Base-by-base conservation (phyloP, 2,797 vertebrate genomes). In the Xenopus petersii region DNA sequence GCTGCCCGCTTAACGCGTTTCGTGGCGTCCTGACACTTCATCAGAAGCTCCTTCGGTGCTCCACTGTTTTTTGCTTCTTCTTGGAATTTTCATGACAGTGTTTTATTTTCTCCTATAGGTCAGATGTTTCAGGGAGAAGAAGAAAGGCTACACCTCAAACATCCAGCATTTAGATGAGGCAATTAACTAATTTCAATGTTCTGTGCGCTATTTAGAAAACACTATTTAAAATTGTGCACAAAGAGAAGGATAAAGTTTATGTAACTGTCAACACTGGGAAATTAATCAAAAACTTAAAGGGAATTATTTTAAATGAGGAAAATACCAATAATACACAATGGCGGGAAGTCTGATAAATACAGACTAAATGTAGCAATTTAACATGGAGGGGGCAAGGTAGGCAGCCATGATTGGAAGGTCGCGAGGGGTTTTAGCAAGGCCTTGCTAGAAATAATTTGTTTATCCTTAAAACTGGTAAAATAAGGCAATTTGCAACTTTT, bases 161-260 rank as follows among this genome's bases (percentile, higher is more conserved):
- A 73, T 64, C 48, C 59, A 49, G 70, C 64, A 69, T 73, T 78
- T 78, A 78, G 67, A 59, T 17, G 61, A 69, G 71, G 47, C 70
- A 78, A 78, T 73, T 68, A 73, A 64, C 70, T 78, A 73, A 78
- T 78, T 78, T 51, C 71, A 73, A 73, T 64, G 56, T 78, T 78
- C 65, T 73, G 65, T 68, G 49, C 68, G 70, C 65, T 78, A 68
- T 73, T 78, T 73, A 73, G 56, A 59, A 69, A 64, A 64, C 70
- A 72, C 70, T 59, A 69, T 69, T 56, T 73, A 64, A 78, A 78
- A 73, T 78, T 51, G 59, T 10, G 51, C 59, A 64, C 30, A 73
- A 17, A 58, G 33, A 64, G 61, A 36, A 36, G 13, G 61, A 68
- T 58, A 68, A 64, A 48, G 49, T 21, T 33, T 30, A 54, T 63